phyloP scores from a whole-genome alignment of 2,113 vertebrate species.

The Coptodon bakossiorum region DNA sequence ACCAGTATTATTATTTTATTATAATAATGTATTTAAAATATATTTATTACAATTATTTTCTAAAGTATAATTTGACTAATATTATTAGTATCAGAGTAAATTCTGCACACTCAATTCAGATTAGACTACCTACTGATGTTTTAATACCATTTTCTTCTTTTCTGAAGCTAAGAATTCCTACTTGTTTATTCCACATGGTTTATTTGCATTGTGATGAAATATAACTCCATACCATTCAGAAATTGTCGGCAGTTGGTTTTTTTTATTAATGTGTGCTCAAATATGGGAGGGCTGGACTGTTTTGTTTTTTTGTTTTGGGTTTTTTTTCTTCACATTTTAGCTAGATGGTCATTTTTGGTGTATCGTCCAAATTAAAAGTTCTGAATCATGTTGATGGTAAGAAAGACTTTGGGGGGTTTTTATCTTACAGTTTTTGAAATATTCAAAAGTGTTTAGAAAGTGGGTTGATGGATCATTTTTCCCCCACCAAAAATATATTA shows the following conservation, averaged over 20 bases:
- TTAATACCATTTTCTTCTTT: background rate
- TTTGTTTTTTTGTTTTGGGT: rapidly evolving
- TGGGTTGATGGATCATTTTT: background rate
- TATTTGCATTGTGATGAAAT: background rate
- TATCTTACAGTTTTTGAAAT: background rate
- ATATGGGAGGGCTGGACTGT: background rate
- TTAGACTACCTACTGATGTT: background rate
- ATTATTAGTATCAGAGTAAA: background rate
- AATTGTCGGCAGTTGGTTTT: background rate
- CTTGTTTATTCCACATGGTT: background rate
- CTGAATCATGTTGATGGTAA: background rate
- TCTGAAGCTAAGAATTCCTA: background rate
- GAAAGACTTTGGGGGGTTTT: background rate
- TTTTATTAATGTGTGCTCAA: background rate
- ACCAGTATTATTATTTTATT: background rate
- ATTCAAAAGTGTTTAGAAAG: background rate
- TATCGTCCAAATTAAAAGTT: background rate
- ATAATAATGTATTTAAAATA: background rate
- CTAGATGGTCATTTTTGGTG: background rate
- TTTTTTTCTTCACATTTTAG: background rate
- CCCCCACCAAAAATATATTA: background rate
- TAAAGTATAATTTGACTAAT: background rate
- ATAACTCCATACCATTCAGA: background rate
- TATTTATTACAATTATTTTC: background rate
- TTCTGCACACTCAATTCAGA: background rate